Evolutionary conservation across 1,140 invertebrate genomes (phyloP).

Genomic region (Chelonus insularis): DNA sequence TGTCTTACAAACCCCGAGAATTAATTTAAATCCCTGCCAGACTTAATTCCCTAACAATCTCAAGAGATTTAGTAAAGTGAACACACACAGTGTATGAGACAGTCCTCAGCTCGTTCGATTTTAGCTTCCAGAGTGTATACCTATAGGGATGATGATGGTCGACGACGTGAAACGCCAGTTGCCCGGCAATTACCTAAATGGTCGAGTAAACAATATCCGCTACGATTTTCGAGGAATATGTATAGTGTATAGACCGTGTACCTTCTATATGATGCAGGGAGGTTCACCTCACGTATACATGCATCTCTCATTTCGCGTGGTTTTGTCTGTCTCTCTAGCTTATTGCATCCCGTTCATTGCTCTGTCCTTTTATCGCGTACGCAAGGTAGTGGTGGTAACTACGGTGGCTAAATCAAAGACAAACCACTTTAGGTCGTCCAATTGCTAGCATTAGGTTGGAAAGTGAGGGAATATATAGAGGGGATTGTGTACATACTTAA

Average conservation of each 20-base stretch:
- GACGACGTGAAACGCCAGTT: conserved; percentile 42
- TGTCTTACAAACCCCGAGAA: too few species aligned
- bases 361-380: too few species aligned
- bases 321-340: too few species aligned
- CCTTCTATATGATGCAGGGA: background rate
- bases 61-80: conserved; percentile 3
- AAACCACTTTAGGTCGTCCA: conserved; percentile 57
- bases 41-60: background rate
- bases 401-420: conserved; percentile 59
- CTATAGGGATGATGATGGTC: conserved; percentile 16
- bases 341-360: too few species aligned
- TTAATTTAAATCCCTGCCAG: background rate
- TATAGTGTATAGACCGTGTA: background rate
- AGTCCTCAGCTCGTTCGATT: conserved; percentile 45
- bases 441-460: conserved; percentile 30
- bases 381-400: conserved; percentile 23
- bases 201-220: conserved; percentile 60
- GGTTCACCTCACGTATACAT: conserved; percentile 3
- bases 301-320: too few species aligned
- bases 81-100: background rate
- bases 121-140: conserved; percentile 20
- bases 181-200: conserved; percentile 61
- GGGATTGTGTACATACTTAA: background rate
- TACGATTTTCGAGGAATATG: too few species aligned
- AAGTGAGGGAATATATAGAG: background rate